Conservation (phyloP, 2,113 vertebrate species). For the Piaya cayana region DNA sequence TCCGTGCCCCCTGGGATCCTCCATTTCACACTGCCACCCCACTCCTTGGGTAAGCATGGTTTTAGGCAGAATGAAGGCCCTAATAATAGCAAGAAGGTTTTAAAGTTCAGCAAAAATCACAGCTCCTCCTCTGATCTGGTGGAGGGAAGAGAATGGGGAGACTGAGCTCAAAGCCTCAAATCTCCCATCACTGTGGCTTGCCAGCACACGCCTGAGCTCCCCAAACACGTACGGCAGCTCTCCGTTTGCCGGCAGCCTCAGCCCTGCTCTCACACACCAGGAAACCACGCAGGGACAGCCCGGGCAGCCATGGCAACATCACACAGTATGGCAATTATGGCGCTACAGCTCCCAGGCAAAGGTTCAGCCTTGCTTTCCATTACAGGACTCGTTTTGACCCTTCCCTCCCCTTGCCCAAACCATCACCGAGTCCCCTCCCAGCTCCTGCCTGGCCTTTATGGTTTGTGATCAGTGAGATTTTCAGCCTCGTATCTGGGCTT, state of each 20-base stretch:
- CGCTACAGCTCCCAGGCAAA: slow-evolving; percentile 9
- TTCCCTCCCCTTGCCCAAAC: neutral
- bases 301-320: slow-evolving; percentile 63
- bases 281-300: slow-evolving; percentile 33
- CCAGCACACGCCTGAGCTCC: slow-evolving; percentile 59
- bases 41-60: fast-evolving
- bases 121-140: neutral
- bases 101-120: neutral
- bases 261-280: slow-evolving; percentile 49
- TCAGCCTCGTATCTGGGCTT: neutral
- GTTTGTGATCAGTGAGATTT: neutral
- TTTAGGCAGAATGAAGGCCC: neutral
- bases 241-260: neutral
- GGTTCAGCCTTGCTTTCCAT: slow-evolving; percentile 14
- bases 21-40: neutral
- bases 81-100: neutral
- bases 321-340: slow-evolving; percentile 44
- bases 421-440: neutral
- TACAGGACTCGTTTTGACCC: neutral
- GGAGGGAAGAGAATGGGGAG: neutral
- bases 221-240: slow-evolving; percentile 50
- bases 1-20: neutral
- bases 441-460: neutral
- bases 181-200: slow-evolving; percentile 7
- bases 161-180: neutral